Base-by-base conservation (phyloP, 1,140 invertebrate species). In the Vollenhovia emeryi region DNA sequence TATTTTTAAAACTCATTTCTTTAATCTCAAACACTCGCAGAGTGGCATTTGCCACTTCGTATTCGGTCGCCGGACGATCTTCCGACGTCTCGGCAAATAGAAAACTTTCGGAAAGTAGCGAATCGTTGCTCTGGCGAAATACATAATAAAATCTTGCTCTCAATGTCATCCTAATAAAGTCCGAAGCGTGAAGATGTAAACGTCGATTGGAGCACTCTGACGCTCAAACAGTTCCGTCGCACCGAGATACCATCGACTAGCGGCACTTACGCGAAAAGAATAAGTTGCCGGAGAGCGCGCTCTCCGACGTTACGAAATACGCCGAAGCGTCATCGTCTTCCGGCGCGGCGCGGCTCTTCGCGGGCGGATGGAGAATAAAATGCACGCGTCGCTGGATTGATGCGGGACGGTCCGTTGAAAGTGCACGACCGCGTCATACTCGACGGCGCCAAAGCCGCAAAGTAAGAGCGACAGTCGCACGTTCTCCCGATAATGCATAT, bases 401-500 rank as follows among this genome's bases (percentile, higher is more conserved):
- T 45, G 74, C 73, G 18, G 9, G 15, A 85, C 21, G 59, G 64
- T 21, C 48, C 21, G 62, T 59, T 57, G 64, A 85, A 79, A 85
- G 36, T 21, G 75, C 64, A 59, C 62, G 43, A 69, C 30, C 60
- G 57, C 50, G 13, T 24, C 30, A 15, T 40, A 33, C 60, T 27
- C 15, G n/a, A 64, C 64, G 43, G 40, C 50, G 50, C 50, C 50
- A 69, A 80, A 80, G 62, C 75, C 62, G 45, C 60, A 64, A 85
- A 80, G 75, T 85, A 79, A 80, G 75, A 82, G 57, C 64, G 84
- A 85, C 84, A 80, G 76, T 79, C 55, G 15, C 71, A 85, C 76
- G 43, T 52, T 85, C 78, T 48, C 36, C 40, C 84, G 64, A 85
- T 85, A 85, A 85, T 80, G 76, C 64, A 80, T 85, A 85, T 85